phyloP scores from a whole-genome alignment of 2,888 invertebrate genomes.

The Phortica magna region DNA sequence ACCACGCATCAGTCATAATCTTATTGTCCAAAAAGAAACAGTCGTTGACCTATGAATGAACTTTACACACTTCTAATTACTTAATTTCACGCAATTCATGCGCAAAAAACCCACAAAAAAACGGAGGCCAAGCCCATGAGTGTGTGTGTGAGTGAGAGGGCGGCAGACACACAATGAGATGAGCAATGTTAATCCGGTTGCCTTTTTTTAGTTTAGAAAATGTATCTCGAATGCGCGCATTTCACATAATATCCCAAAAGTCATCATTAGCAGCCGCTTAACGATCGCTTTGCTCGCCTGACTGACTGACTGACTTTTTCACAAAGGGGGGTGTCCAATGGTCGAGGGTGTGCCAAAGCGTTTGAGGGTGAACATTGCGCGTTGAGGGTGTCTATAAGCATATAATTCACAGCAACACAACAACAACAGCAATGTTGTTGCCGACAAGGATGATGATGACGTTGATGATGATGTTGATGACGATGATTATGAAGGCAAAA shows the following conservation, averaged over 20 bases:
- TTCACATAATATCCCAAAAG: slow-evolving; percentile 45
- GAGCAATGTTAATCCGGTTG: background rate
- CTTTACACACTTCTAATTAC: slow-evolving; percentile 69
- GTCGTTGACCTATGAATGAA: slow-evolving; percentile 46
- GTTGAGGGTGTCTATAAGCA: background rate
- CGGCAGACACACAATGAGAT: background rate
- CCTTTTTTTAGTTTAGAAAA: too few species aligned
- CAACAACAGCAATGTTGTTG: slow-evolving; percentile 20
- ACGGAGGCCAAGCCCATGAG: slow-evolving; percentile 15
- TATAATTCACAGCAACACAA: background rate
- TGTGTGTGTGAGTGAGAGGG: background rate
- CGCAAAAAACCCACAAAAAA: slow-evolving; percentile 37
- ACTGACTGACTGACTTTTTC: slow-evolving; percentile 31
- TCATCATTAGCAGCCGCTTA: slow-evolving; percentile 41
- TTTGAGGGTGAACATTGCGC: background rate
- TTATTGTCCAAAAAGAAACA: background rate
- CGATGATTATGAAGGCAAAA: background rate
- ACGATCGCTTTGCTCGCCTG: slow-evolving; percentile 14
- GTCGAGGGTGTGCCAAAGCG: slow-evolving; percentile 15
- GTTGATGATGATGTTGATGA: slow-evolving; percentile 31
- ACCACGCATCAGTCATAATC: background rate
- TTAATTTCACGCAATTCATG: slow-evolving; percentile 75
- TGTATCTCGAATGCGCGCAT: too few species aligned
- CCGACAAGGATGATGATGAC: slow-evolving; percentile 24
- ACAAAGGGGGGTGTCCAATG: slow-evolving; percentile 24